phyloP scores from a whole-genome alignment of 2,113 vertebrate species.

The Pycnonotus jocosus region DNA sequence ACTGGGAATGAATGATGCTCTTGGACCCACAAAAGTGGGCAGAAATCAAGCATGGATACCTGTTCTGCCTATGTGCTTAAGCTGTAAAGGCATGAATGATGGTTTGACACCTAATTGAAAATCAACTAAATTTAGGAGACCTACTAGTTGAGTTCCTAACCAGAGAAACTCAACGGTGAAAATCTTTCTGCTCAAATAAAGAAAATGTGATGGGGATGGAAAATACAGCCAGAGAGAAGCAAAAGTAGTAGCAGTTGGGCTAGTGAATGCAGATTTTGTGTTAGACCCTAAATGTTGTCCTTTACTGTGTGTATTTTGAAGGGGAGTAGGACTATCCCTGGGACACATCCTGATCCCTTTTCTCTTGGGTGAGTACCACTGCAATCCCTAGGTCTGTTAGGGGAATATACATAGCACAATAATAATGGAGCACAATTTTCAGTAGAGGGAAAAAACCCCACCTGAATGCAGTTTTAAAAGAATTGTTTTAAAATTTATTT shows the following conservation, averaged over 20 bases:
- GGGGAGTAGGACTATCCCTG: not conserved
- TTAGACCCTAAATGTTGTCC: not conserved
- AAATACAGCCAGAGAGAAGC: not conserved
- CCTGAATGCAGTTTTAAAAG: not conserved
- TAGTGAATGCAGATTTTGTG: not conserved
- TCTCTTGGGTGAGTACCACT: not conserved
- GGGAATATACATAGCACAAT: not conserved
- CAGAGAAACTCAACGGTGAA: not conserved
- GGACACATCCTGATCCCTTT: not conserved
- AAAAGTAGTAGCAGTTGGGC: not conserved
- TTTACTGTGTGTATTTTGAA: not conserved
- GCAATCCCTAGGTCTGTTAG: not conserved
- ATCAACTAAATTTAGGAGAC: not conserved
- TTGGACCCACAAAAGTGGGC: not conserved
- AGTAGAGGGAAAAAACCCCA: not conserved
- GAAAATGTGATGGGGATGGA: not conserved
- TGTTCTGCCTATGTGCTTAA: not conserved
- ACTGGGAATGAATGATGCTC: not conserved
- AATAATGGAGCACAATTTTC: not conserved
- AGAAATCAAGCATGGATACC: not conserved
- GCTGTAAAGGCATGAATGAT: not conserved
- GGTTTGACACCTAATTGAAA: not conserved
- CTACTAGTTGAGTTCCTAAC: not conserved
- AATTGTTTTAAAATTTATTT: not conserved
- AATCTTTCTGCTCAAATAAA: not conserved